phyloP scores from a whole-genome alignment of 2,113 vertebrate genomes.

The Ardeotis arabs region DNA sequence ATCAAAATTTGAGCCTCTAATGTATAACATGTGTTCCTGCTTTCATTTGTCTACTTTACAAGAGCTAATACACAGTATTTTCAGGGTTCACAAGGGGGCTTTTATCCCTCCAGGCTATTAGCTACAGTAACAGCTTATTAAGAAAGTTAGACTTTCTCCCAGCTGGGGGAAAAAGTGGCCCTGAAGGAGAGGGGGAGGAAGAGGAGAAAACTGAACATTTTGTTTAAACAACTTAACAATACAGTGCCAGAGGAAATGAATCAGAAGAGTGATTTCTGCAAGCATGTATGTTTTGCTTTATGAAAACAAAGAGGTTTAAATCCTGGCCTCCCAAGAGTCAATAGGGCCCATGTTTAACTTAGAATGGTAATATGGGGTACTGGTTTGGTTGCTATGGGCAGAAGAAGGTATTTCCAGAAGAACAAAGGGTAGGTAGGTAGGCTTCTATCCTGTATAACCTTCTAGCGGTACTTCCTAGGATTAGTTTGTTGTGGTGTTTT shows the following conservation, averaged over 20 bases:
- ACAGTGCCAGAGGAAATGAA: conserved; percentile 57
- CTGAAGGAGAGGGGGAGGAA: not conserved
- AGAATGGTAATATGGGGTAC: not conserved
- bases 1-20: conserved; percentile 46
- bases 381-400: not conserved
- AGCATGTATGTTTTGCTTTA: not conserved
- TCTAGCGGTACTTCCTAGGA: not conserved
- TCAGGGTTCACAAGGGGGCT: conserved; percentile 26
- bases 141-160: conserved; percentile 33
- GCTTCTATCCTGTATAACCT: not conserved
- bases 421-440: not conserved
- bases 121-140: conserved; percentile 18
- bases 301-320: conserved; percentile 23
- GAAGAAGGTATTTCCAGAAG: conserved; percentile 8
- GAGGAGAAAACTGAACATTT: conserved; percentile 2
- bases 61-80: not conserved
- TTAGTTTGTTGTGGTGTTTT: not conserved
- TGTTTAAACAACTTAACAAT: conserved; percentile 32
- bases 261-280: conserved; percentile 25
- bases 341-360: not conserved
- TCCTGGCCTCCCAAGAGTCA: not conserved
- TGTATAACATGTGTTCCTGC: conserved; percentile 28
- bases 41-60: conserved; percentile 48
- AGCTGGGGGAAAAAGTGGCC: not conserved
- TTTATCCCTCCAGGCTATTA: conserved; percentile 44